These are phyloP conservation scores for Malacosoma neustria DNA, from an alignment of 2,888 invertebrate species.

Conservation along the genomic window DNA sequence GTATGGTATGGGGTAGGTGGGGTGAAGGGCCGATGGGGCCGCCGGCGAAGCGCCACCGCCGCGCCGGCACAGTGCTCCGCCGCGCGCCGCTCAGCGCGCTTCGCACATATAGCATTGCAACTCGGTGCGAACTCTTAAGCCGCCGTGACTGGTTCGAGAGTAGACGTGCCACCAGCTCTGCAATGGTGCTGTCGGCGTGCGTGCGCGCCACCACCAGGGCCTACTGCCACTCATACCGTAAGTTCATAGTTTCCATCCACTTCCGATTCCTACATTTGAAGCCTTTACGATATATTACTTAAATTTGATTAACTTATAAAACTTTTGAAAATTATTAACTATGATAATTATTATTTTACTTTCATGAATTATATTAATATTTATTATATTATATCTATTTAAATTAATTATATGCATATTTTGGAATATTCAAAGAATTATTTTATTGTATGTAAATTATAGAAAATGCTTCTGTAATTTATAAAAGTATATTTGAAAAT, in stretches of 20 bases:
- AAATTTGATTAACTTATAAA: too few species aligned
- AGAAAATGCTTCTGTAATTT: too few species aligned
- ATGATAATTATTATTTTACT: too few species aligned
- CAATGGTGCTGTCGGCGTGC: constrained; percentile 61
- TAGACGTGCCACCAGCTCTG: constrained; percentile 2
- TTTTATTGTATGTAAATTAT: too few species aligned
- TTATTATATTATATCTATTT: too few species aligned
- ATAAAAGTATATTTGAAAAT: too few species aligned
- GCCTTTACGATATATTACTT: too few species aligned
- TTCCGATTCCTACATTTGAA: too few species aligned
- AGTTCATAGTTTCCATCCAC: constrained; percentile 25
- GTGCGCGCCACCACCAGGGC: constrained; percentile 51
- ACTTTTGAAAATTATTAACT: too few species aligned
- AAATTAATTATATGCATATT: too few species aligned
- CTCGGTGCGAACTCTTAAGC: constrained; percentile 4
- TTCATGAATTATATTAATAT: too few species aligned
- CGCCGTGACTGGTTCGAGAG: background rate
- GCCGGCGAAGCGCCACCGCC: constrained; percentile 12
- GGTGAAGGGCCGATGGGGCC: constrained; percentile 12
- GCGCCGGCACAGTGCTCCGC: constrained; percentile 8
- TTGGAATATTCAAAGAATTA: too few species aligned
- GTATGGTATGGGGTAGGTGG: constrained; percentile 9
- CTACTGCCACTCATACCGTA: constrained; percentile 55
- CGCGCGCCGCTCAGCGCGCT: constrained; percentile 6
- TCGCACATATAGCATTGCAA: constrained; percentile 5